Percentiles rank a stretch among this genome's conserved stretches.
Conservation (phyloP, 2,797 vertebrate species). For the Prionace glauca region DNA sequence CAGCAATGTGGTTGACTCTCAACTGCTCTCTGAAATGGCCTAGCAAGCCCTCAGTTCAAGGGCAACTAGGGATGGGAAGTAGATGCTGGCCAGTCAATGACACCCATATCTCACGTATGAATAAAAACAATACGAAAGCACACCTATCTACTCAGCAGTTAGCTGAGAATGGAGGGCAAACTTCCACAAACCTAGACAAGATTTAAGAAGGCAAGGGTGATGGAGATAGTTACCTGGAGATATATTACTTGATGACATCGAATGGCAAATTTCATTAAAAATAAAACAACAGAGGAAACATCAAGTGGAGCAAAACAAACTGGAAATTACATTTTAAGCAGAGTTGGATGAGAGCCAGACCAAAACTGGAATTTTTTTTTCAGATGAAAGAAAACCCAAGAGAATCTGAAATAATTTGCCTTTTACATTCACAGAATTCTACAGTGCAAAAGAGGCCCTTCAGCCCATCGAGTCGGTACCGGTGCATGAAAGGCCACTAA, state of each 20-base stretch:
- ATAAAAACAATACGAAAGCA: too few relatives aligned
- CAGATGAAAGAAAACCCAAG: background rate
- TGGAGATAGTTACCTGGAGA: background rate
- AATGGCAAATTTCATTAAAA: background rate
- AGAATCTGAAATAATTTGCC: background rate
- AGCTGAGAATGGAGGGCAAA: background rate
- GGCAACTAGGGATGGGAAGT: too few relatives aligned
- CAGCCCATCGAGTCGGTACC: too few relatives aligned
- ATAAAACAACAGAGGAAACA: background rate
- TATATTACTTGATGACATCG: background rate
- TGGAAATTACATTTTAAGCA: conserved; percentile 16
- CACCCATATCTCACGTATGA: too few relatives aligned
- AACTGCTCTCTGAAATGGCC: too few relatives aligned
- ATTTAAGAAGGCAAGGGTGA: background rate
- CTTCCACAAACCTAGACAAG: background rate
- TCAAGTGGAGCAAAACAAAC: background rate
- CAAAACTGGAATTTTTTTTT: background rate
- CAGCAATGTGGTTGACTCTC: too few relatives aligned
- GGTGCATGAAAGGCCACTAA: too few relatives aligned
- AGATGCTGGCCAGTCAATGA: too few relatives aligned
- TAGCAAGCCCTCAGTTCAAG: too few relatives aligned
- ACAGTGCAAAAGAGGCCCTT: too few relatives aligned
- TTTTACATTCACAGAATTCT: background rate
- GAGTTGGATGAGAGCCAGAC: background rate
- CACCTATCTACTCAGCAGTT: background rate